phyloP scores from a whole-genome alignment of 2,888 invertebrate genomes.

The Drosophila longiperda region DNA sequence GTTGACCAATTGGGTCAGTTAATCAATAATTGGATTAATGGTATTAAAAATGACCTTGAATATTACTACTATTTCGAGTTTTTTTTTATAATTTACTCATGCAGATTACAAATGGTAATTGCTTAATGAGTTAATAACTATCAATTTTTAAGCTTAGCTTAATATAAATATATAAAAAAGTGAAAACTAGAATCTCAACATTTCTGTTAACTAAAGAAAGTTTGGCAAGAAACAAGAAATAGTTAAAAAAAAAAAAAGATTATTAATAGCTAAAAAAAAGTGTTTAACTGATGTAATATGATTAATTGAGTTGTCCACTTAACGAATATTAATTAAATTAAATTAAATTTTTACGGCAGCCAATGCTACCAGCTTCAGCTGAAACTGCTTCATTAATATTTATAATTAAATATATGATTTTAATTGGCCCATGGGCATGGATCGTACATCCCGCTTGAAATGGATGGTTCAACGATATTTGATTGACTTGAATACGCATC shows the following conservation, averaged over 20 bases:
- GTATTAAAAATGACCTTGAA: not conserved
- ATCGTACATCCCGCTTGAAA: too few species aligned
- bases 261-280: constrained; percentile 5
- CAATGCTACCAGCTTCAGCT: constrained; percentile 15
- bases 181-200: not conserved
- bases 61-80: not conserved
- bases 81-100: not conserved
- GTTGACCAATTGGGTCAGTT: not conserved
- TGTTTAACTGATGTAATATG: constrained; percentile 12
- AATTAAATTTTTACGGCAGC: constrained; percentile 41
- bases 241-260: not conserved
- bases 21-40: not conserved
- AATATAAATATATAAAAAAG: not conserved
- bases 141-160: not conserved
- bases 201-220: constrained; percentile 22
- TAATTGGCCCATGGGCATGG: constrained; percentile 27
- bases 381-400: constrained; percentile 52
- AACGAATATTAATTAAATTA: constrained; percentile 51
- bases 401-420: constrained; percentile 17
- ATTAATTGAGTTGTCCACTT: constrained; percentile 24
- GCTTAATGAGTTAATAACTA: not conserved
- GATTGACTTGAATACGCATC: constrained; percentile 17
- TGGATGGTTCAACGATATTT: not conserved
- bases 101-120: not conserved
- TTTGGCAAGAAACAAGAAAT: constrained; percentile 2